Percentiles rank a stretch among this genome's conserved stretches.
Conservation (phyloP, 2,797 vertebrate genomes). For the Pristis pectinata region DNA sequence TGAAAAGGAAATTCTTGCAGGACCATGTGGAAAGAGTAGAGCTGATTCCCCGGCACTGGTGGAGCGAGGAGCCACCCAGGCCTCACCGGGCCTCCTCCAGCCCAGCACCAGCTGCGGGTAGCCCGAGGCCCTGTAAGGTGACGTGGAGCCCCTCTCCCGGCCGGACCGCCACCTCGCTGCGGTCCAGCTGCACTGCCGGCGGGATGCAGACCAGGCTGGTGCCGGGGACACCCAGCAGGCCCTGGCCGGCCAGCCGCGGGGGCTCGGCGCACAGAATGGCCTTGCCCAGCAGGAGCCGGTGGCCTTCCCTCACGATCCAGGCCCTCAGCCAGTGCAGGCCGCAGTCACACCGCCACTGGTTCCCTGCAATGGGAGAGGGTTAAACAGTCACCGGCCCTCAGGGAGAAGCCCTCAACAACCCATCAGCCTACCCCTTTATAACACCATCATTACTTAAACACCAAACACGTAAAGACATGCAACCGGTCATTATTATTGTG, state of each 20-base stretch:
- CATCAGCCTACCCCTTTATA: too few relatives aligned
- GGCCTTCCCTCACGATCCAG: constrained; percentile 77
- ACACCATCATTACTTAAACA: too few relatives aligned
- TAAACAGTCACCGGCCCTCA: neutral
- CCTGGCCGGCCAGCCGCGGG: constrained; percentile 75
- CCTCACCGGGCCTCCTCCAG: constrained; percentile 73
- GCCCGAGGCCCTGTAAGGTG: constrained; percentile 81
- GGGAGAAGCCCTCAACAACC: too few relatives aligned
- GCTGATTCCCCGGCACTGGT: too few relatives aligned
- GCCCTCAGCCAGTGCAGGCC: constrained; percentile 76
- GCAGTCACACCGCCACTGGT: constrained; percentile 87
- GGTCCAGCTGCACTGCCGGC: constrained; percentile 74
- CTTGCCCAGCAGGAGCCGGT: constrained; percentile 68
- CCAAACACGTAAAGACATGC: too few relatives aligned
- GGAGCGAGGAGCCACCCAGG: too few relatives aligned
- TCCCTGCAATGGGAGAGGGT: constrained; percentile 57
- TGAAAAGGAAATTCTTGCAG: too few relatives aligned
- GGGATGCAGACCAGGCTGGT: constrained; percentile 83
- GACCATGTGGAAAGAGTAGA: too few relatives aligned
- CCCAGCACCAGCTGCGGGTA: constrained; percentile 82
- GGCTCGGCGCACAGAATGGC: constrained; percentile 75
- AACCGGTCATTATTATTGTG: too few relatives aligned
- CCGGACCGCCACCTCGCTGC: constrained; percentile 67
- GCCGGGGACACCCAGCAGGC: constrained; percentile 68
- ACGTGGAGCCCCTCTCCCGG: constrained; percentile 76